A percentile compares a stretch with the other conserved stretches of the same genome.
Evolutionary conservation across 1,140 invertebrate species (phyloP).

Genomic region (Oreohelix idahoensis): DNA sequence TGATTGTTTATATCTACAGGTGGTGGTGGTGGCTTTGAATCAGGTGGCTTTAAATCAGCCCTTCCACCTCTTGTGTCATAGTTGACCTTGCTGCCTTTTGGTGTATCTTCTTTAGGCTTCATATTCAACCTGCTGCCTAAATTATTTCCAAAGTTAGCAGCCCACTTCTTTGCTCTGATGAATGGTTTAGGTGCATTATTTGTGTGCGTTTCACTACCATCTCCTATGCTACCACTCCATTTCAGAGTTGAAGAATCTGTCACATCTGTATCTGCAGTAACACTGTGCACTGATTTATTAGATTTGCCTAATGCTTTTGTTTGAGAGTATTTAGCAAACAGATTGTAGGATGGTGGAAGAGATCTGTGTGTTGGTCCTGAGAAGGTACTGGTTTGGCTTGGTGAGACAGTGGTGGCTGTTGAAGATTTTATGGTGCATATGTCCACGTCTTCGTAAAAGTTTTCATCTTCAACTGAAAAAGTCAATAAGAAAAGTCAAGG

Average conservation of each 20-base stretch:
- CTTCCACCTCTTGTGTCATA: background rate
- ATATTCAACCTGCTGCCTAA: background rate
- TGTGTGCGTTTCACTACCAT: background rate
- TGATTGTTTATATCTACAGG: background rate
- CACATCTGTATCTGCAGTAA: background rate
- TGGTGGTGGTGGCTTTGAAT: background rate
- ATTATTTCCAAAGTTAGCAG: slow-evolving; percentile 40
- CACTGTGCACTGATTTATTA: too few relatives aligned
- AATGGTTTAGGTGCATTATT: background rate
- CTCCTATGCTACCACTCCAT: background rate
- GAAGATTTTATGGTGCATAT: background rate
- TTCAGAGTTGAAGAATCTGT: background rate
- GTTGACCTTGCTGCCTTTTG: background rate
- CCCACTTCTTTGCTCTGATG: slow-evolving; percentile 13
- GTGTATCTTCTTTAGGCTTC: background rate
- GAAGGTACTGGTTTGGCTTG: background rate
- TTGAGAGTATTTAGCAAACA: too few relatives aligned
- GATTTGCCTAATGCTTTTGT: background rate
- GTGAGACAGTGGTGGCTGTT: background rate
- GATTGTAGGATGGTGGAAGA: background rate
- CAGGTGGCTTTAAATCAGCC: background rate
- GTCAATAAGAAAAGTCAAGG: too few relatives aligned
- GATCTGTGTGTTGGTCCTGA: slow-evolving; percentile 6
- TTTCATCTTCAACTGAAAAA: slow-evolving; percentile 17
- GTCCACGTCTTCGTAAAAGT: slow-evolving; percentile 37